Evolutionary conservation across 1,140 invertebrate genomes (phyloP), one percentile per base, ranked within the genome.

Genomic region (Gryllus bimaculatus): DNA sequence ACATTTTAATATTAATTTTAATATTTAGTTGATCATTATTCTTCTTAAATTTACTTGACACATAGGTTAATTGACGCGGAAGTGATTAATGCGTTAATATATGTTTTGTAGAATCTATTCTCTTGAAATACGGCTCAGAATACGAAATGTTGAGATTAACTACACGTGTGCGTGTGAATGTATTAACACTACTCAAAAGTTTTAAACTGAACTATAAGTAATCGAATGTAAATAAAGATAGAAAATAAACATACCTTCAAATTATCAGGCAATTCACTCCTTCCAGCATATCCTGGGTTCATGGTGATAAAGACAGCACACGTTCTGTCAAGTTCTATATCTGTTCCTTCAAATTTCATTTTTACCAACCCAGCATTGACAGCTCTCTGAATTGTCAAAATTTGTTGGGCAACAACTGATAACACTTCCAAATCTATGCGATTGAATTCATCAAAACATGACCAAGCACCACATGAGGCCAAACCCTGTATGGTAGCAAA

Each of bases 361-460:
- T 89, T 92, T 10, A 91, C 88, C 47, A 90, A 85, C 0, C 92
- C 92, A 1, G 94, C 91, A 82, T 93, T 93, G 78, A 98, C 95
- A 49, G 91, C 93, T 84, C 91, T 85, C 83, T 93, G 92, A 80
- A 94, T 92, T 3, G 91, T 93, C 6, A 93, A 84, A 80, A 93
- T 92, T 86, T 96, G 95, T 85, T 96, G 95, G 0, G 95, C 95
- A 7, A 96, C 94, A 4, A 98, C 96, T 0, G 96, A 99, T 48
- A 98, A 84, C 73, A 98, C 96, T 85, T 94, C 93, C 49, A 94
- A 84, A 83, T 94, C 93, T 80, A 95, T 94, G 13, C 93, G 89
- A 84, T 95, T 94, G 85, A 99, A 98, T 86, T 99, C 97, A 84
- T 99, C 97, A 84, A 99, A 98, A 85, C 97, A 99, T 0, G 96